Evolutionary conservation across 2,797 vertebrate genomes (phyloP), one percentile per base, ranked within the genome.

Genomic region (Eremophila alpestris): DNA sequence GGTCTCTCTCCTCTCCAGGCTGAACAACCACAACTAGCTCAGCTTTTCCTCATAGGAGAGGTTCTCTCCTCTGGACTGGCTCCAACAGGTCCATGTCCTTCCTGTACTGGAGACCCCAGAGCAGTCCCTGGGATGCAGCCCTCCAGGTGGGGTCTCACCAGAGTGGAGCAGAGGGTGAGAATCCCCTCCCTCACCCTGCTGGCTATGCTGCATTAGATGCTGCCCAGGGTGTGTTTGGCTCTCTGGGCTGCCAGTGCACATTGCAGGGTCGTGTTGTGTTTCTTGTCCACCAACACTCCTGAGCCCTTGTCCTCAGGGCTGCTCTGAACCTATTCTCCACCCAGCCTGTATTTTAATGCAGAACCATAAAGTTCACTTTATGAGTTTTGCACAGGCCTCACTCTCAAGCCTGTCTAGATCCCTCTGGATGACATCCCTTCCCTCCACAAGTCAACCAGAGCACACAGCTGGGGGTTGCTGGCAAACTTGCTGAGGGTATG

Each of bases 171-270:
- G 30, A 83, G 34, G 38, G 30, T 58, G 11, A 23, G n/a, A 71
- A 71, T 41, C 40, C 32, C 18, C 24, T 27, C 56, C 17, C 17
- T 70, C 0, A 0, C 15, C 24, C 38, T 58, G 40, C 32, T 45
- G 36, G 43, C 49, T 1, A 0, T 0, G 0, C 27, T 43, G 24
- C 52, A 71, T 41, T 77, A 6, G 51, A 46, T 41, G 26, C 45
- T 52, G 79, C 65, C n/a, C 21, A 52, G 79, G 45, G 34, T 64
- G 7, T 0, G 0, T 34, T 52, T 58, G 51, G 10, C 21, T 40
- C 52, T 34, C 38, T 52, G 71, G n/a, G n/a, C 45, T 52, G 17
- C 2, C 30, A 58, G 21, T 30, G n/a, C 17, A 34, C 38, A 20
- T 17, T 64, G 24, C 7, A 20, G n/a, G 16, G 16, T 69, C 1